Evolutionary conservation across 2,888 invertebrate genomes (phyloP), one percentile per base, ranked within the genome.

Genomic region (Lepetodrilus schrolli): DNA sequence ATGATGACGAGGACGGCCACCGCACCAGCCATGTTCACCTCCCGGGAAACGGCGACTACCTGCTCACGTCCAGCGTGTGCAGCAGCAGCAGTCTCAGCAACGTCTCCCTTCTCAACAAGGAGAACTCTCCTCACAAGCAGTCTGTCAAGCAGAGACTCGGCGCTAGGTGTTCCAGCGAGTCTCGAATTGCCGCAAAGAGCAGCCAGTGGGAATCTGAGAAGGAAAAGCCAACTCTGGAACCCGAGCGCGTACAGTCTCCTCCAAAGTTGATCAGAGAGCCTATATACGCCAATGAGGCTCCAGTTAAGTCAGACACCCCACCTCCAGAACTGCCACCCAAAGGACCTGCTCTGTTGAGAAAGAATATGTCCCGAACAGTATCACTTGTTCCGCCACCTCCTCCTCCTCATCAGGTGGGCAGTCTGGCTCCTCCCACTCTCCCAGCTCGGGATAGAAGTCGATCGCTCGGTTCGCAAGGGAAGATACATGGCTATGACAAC

Each of bases 251-350:
- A 17, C 36, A 49, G 38, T 17, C 13, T 4, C 13, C 7, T 70
- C 50, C 23, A 20, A 21, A 23, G 17, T 66, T 34, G 13, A 72
- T 48, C 8, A 48, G 68, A 17, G 84, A 84, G 70, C 83, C 81
- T 23, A 83, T 85, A 66, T 87, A 87, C 81, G 83, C 80, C 58
- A 87, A 87, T 78, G 80, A 83, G 21, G 77, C 74, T 36, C 66
- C 77, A 3, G 76, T 66, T 26, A 78, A 68, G 50, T 72, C 69
- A 23, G 78, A 80, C 43, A 79, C 81, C 4, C 82, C 83, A 10
- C 86, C 86, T 4, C 87, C 87, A 43, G 84, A 81, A 68, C 75
- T 87, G 17, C 87, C 87, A 7, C 87, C 87, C 3, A 87, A 87
- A 76, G 87, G 86, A 58, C 86, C 86, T 70, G 80, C 78, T 21